Conservation (phyloP, 2,888 invertebrate genomes). For the Epinotia brunnichana region DNA sequence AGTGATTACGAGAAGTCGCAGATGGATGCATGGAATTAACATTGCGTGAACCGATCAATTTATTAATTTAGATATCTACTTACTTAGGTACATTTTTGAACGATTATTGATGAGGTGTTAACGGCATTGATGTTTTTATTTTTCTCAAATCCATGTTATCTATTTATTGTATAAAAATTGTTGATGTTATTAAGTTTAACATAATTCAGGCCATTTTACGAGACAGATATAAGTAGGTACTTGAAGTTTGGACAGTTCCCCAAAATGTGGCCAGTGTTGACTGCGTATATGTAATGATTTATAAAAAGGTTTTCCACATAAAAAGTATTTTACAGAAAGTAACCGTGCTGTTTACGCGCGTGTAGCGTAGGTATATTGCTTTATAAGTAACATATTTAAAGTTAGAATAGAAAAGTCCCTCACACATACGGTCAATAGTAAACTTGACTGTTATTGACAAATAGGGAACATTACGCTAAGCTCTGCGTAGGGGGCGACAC, state of each 20-base stretch:
- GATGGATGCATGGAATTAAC: neutral
- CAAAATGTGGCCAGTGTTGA: slow-evolving; percentile 2
- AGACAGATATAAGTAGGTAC: neutral
- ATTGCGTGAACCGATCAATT: neutral
- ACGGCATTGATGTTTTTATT: slow-evolving; percentile 25
- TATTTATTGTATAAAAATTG: slow-evolving; percentile 52
- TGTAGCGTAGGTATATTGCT: too few relatives aligned
- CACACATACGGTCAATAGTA: too few relatives aligned
- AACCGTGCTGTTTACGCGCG: too few relatives aligned
- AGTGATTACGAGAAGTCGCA: too few relatives aligned
- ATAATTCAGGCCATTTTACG: slow-evolving; percentile 2
- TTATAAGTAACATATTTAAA: too few relatives aligned
- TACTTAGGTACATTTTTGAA: slow-evolving; percentile 27
- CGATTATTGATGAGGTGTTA: slow-evolving; percentile 12
- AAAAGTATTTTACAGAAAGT: neutral
- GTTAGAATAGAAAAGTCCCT: too few relatives aligned
- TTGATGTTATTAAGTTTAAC: slow-evolving; percentile 13
- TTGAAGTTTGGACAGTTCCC: neutral
- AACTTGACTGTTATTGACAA: too few relatives aligned
- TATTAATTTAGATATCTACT: neutral
- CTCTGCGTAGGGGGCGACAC: too few relatives aligned
- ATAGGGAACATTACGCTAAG: too few relatives aligned
- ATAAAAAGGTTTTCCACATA: neutral
- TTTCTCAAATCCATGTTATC: slow-evolving; percentile 27
- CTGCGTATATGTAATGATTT: neutral